Base-by-base conservation (phyloP, 1,140 invertebrate genomes). In the Hylaeus volcanicus region DNA sequence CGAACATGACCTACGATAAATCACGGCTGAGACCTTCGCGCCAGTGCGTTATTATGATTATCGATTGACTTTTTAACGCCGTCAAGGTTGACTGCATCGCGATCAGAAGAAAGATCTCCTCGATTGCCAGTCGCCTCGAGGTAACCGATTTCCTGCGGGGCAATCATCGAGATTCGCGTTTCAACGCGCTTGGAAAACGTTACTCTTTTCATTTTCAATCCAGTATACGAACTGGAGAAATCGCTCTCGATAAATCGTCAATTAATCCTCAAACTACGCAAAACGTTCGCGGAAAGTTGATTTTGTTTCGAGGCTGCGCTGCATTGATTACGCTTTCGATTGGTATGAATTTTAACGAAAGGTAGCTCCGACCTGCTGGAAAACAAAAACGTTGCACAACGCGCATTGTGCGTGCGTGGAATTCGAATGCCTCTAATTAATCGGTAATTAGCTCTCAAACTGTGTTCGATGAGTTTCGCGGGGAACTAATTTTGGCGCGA, bases 1-100 rank as follows among this genome's bases (percentile, higher is more conserved):
- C 64, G 72, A 72, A 84, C 85, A 68, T 76, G 86, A 87, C 85
- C 82, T 75, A 87, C 69, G 77, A 39, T 79, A 74, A 86, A 74
- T 79, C 82, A 85, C 71, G 73, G 63, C 68, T 58, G 37, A 73
- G 81, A 85, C 85, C 83, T 85, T 86, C 76, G 68, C 51, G n/a
- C 58, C 48, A 55, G 41, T 71, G 56, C 70, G 69, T 56, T 55
- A 15, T 80, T 71, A 69, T 26, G 72, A 68, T 79, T 65, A 75
- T 43, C 48, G 68, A 61, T 63, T n/a, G 69, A 45, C 45, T 61
- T 60, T 78, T 69, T 75, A 43, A 70, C 58, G 43, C 48, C 68
- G 14, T 48, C 82, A 84, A 84, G 84, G 73, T 60, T 84, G 73
- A 81, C 65, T 64, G 53, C 58, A 74, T 83, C 78, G 73, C 74